A percentile compares a stretch with the other conserved stretches of the same genome.
phyloP scores from a whole-genome alignment of 2,113 vertebrate species.

The Malaclemys terrapin region DNA sequence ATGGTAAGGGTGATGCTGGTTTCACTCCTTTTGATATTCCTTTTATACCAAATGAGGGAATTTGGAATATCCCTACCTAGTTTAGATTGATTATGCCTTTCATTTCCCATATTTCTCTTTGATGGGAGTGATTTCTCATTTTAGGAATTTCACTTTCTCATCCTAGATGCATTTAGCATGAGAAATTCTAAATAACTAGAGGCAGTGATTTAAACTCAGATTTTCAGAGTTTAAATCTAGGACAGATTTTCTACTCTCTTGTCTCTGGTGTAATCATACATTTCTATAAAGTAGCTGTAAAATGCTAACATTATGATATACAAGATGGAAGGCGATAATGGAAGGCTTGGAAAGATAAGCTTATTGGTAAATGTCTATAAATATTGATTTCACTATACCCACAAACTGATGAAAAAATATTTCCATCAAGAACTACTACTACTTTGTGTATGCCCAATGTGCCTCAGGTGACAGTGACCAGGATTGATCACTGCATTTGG shows the following conservation, averaged over 20 bases:
- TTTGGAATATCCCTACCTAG: fast-evolving
- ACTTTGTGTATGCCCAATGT: too few relatives aligned
- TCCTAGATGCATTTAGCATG: fast-evolving
- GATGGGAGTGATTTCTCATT: fast-evolving
- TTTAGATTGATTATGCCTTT: fast-evolving
- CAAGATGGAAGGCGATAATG: fast-evolving
- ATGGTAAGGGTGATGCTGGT: fast-evolving
- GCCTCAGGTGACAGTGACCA: too few relatives aligned
- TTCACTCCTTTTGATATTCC: fast-evolving
- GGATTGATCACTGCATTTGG: too few relatives aligned
- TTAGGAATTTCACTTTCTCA: fast-evolving
- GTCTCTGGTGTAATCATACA: fast-evolving
- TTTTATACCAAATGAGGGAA: background rate
- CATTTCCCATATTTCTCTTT: fast-evolving
- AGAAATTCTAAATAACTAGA: fast-evolving
- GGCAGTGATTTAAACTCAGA: fast-evolving
- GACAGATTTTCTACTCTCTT: background rate
- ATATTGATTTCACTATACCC: too few relatives aligned
- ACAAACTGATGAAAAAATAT: too few relatives aligned
- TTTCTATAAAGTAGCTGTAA: fast-evolving
- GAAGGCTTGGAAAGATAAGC: too few relatives aligned
- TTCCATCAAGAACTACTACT: too few relatives aligned
- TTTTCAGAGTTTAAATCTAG: too few relatives aligned
- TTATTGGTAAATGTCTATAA: too few relatives aligned
- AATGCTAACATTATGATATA: fast-evolving